These are phyloP conservation scores for Scaptomyza parva DNA, from an alignment of 2,888 invertebrate genomes.

Conservation along the genomic window DNA sequence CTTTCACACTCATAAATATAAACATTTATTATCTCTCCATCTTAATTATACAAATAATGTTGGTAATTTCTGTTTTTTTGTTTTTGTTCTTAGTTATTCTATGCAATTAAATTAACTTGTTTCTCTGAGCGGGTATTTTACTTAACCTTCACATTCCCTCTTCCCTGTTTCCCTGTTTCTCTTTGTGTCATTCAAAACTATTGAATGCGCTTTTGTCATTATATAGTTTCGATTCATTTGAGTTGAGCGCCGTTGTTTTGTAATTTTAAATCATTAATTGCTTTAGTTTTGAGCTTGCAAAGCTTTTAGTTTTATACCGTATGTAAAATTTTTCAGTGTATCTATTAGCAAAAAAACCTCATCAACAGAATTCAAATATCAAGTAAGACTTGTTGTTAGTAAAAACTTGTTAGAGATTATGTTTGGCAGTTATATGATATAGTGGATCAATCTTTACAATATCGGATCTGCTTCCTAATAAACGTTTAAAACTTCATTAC, in stretches of 20 bases:
- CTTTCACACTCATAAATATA: slow-evolving; percentile 14
- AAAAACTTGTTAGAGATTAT: no score
- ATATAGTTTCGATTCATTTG: slow-evolving; percentile 13
- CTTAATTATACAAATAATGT: slow-evolving; percentile 29
- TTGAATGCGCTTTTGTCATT: slow-evolving; percentile 2
- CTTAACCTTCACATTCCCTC: background rate
- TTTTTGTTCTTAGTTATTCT: slow-evolving; percentile 11
- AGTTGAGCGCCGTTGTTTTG: background rate
- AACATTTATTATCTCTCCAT: slow-evolving; percentile 26
- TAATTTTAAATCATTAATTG: slow-evolving; percentile 12
- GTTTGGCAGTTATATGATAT: no score
- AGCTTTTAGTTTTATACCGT: no score
- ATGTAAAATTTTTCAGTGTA: background rate
- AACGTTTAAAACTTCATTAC: no score
- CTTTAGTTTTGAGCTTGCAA: background rate
- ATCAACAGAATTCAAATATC: no score
- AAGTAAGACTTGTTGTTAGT: no score
- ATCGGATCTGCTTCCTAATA: no score
- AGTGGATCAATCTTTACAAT: no score
- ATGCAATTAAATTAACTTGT: slow-evolving; percentile 25
- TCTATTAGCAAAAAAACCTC: background rate
- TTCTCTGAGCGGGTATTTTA: slow-evolving; percentile 13
- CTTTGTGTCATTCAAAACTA: background rate
- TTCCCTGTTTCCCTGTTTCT: background rate
- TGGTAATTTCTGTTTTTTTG: background rate